phyloP scores from a whole-genome alignment of 2,113 vertebrate species.

The Anser brachyrhynchus region DNA sequence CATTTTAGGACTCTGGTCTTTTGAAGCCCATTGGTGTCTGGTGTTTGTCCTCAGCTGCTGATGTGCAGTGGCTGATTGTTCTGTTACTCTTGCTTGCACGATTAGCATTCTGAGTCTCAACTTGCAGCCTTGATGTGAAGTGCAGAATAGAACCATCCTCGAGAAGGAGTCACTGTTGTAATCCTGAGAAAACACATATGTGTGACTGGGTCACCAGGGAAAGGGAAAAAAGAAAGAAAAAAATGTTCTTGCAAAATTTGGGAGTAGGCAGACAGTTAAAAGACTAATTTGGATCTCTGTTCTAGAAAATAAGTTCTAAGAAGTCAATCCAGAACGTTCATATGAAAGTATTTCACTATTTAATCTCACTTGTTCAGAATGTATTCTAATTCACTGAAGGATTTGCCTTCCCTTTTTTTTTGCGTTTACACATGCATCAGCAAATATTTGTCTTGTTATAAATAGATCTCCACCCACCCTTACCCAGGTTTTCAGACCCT shows the following conservation, averaged over 20 bases:
- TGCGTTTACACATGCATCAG: background rate
- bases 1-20: background rate
- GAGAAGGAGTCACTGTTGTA: background rate
- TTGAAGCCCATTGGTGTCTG: background rate
- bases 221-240: background rate
- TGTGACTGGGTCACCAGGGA: background rate
- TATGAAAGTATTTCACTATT: background rate
- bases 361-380: background rate
- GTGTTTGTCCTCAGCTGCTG: slow-evolving; percentile 13
- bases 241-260: slow-evolving; percentile 5
- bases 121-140: background rate
- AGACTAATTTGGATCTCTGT: background rate
- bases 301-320: background rate
- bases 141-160: background rate
- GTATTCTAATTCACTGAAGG: background rate
- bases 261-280: background rate
- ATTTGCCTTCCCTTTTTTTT: background rate
- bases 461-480: background rate
- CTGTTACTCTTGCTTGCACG: background rate
- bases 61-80: background rate
- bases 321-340: background rate
- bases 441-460: background rate
- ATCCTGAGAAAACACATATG: slow-evolving; percentile 18
- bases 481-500: background rate
- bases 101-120: slow-evolving; percentile 1